phyloP scores from a whole-genome alignment of 2,797 vertebrate species.

The Smutsia temminckii region DNA sequence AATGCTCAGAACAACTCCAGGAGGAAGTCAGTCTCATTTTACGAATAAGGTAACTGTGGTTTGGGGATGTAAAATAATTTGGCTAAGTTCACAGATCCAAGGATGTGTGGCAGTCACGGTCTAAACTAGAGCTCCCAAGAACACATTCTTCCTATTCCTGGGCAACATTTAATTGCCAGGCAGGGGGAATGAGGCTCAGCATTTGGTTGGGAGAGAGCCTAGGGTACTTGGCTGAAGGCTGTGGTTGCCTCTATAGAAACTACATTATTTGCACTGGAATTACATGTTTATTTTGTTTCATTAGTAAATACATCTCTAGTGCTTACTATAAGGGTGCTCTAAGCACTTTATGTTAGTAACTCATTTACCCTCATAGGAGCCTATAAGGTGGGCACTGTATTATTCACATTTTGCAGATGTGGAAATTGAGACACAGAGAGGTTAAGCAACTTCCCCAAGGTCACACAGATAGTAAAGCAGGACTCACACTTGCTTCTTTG shows the following conservation, averaged over 20 bases:
- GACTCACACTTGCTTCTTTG: neutral
- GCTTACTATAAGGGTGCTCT: neutral
- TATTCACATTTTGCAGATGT: conserved; percentile 31
- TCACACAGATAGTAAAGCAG: neutral
- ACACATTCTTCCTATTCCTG: neutral
- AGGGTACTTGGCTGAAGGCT: neutral
- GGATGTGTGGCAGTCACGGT: neutral
- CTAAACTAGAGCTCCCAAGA: neutral
- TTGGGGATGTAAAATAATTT: neutral
- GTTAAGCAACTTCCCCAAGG: neutral
- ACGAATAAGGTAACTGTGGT: neutral
- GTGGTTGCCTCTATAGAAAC: neutral
- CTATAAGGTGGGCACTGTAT: neutral
- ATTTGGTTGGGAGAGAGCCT: neutral
- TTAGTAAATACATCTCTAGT: neutral
- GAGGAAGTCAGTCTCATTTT: neutral
- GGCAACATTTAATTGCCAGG: neutral
- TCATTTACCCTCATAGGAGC: neutral
- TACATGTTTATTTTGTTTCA: neutral
- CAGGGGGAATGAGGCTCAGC: neutral
- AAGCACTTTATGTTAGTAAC: neutral
- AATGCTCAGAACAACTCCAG: neutral
- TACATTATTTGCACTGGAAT: neutral
- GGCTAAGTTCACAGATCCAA: neutral
- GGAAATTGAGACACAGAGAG: neutral